These are phyloP conservation scores for Rhodophaea formosa DNA, from an alignment of 2,888 invertebrate genomes.

Conservation along the genomic window DNA sequence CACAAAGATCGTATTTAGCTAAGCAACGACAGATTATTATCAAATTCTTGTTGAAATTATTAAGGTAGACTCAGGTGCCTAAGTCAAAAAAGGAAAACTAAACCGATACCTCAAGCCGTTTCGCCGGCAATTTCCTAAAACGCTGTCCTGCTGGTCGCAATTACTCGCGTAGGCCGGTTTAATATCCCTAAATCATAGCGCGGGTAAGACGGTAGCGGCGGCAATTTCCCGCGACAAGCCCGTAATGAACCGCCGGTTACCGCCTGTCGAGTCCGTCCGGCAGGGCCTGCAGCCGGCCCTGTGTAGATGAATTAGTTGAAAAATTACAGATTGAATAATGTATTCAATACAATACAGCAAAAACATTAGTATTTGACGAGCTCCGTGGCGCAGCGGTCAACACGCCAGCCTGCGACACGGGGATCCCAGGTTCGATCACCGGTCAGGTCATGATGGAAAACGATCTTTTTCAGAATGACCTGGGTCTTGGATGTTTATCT, in stretches of 20 bases:
- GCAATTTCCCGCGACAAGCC: slow-evolving; percentile 31
- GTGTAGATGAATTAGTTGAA: slow-evolving; percentile 1
- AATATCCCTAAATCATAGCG: slow-evolving; percentile 53
- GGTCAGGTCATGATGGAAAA: neutral
- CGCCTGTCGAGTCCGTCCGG: slow-evolving; percentile 26
- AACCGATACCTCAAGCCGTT: neutral
- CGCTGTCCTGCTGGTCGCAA: slow-evolving; percentile 19
- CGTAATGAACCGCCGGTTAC: slow-evolving; percentile 26
- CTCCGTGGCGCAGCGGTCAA: too few species aligned
- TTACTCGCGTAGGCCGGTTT: slow-evolving; percentile 41
- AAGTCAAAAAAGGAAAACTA: neutral
- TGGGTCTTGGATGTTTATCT: too few species aligned
- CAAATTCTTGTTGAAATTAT: too few species aligned
- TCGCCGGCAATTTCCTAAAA: slow-evolving; percentile 7
- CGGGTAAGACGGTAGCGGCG: slow-evolving; percentile 51
- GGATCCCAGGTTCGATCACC: too few species aligned
- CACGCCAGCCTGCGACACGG: too few species aligned
- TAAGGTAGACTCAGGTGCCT: neutral
- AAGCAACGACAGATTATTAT: too few species aligned
- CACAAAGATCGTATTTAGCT: neutral
- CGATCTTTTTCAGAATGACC: neutral
- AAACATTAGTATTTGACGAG: neutral
- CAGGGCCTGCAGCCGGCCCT: slow-evolving; percentile 15
- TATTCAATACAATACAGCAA: neutral
- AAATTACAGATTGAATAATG: neutral